phyloP scores from a whole-genome alignment of 1,140 invertebrate species.

The Drosophila pseudoobscura region DNA sequence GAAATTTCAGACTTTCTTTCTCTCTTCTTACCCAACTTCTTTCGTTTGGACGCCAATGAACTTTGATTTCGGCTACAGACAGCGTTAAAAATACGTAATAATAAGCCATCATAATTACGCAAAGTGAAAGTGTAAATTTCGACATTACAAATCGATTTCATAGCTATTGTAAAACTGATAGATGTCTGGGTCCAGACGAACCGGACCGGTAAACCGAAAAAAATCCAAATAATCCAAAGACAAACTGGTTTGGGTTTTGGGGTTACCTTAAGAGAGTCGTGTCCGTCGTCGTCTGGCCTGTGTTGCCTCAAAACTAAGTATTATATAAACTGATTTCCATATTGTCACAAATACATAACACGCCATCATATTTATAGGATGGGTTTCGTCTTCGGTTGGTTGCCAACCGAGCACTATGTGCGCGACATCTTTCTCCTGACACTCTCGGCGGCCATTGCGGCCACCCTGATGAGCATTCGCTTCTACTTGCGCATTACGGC shows the following conservation, averaged over 20 bases:
- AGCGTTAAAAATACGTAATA: constrained; percentile 55
- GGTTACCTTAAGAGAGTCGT: constrained; percentile 17
- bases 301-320: constrained; percentile 5
- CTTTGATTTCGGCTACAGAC: constrained; percentile 42
- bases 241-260: constrained; percentile 56
- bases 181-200: neutral
- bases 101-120: constrained; percentile 61
- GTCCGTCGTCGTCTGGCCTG: constrained; percentile 18
- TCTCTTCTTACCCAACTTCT: constrained; percentile 17
- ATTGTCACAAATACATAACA: constrained; percentile 31
- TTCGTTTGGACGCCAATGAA: constrained; percentile 60
- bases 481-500: constrained; percentile 82
- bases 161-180: constrained; percentile 32
- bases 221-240: constrained; percentile 25
- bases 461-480: constrained; percentile 76
- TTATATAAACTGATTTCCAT: constrained; percentile 76
- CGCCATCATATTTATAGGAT: constrained; percentile 69
- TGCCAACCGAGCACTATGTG: constrained; percentile 75
- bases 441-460: constrained; percentile 62
- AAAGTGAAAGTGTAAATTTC: constrained; percentile 71
- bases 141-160: constrained; percentile 42
- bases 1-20: constrained; percentile 65
- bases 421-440: constrained; percentile 71
- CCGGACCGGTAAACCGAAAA: constrained; percentile 33
- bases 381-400: constrained; percentile 74